Evolutionary conservation across 1,140 invertebrate genomes (phyloP), one percentile per base, ranked within the genome.

Genomic region (Asbolus verrucosus): DNA sequence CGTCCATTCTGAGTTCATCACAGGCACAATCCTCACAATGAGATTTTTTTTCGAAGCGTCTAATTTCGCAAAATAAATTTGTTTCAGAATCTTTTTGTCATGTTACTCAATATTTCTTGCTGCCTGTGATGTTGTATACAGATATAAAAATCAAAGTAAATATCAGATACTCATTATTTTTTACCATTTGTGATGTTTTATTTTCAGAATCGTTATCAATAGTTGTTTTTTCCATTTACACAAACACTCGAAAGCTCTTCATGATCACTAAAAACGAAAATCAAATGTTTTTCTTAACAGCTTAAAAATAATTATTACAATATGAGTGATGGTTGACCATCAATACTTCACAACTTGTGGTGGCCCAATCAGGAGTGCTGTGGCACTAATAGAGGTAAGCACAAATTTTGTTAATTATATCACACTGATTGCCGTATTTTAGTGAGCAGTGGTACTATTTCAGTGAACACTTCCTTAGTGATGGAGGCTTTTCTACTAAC

Each of bases 321-420:
- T 84, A 31, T 90, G 89, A 89, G 85, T 91, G n/a, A 82, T 91
- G 3, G 72, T 89, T 3, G 87, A 87, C 0, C 89, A 91, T 43
- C 76, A 81, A 1, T 84, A 24, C 62, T 65, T 33, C 19, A n/a
- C 65, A 24, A 8, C 31, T n/a, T 14, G 50, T 0, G 19, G 13
- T 19, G 62, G 19, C 5, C 38, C 62, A 9, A 24, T 72, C 71
- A 21, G 19, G 54, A 71, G 72, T 38, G 63, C 69, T 63, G n/a
- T n/a, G n/a, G n/a, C n/a, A n/a, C n/a, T n/a, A n/a, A n/a, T n/a
- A n/a, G n/a, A n/a, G n/a, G n/a, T n/a, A n/a, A n/a, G n/a, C n/a
- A n/a, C n/a, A n/a, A n/a, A n/a, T n/a, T n/a, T n/a, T n/a, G n/a
- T n/a, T n/a, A n/a, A n/a, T n/a, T n/a, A n/a, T n/a, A n/a, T n/a